A percentile compares a stretch with the other conserved stretches of the same genome.
Conservation (phyloP, 1,140 invertebrate genomes). For the Micrasema minimum region DNA sequence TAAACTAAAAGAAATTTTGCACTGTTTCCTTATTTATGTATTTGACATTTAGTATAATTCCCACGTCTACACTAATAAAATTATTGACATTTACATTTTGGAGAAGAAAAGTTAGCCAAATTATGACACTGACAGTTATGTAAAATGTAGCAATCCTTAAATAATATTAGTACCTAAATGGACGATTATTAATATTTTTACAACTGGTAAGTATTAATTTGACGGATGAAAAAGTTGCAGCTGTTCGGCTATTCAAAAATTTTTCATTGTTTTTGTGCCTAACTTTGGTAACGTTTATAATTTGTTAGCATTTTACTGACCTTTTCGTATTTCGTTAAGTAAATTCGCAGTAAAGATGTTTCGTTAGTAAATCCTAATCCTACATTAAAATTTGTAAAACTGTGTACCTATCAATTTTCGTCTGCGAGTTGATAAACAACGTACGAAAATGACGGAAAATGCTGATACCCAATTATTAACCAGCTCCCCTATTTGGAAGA, state of each 20-base stretch:
- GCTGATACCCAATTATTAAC: conserved; percentile 32
- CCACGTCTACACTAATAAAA: background rate
- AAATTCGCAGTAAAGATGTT: too few relatives aligned
- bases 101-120: too few relatives aligned
- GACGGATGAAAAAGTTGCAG: conserved; percentile 55
- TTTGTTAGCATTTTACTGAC: conserved; percentile 7
- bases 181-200: background rate
- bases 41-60: too few relatives aligned
- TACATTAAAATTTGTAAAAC: background rate
- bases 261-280: too few relatives aligned
- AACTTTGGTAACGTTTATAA: conserved; percentile 2
- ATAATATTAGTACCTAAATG: background rate
- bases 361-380: background rate
- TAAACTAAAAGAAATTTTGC: background rate
- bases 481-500: conserved; percentile 63
- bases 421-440: conserved; percentile 23
- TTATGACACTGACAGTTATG: conserved; percentile 2
- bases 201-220: conserved; percentile 1
- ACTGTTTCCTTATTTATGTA: too few relatives aligned
- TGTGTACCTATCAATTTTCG: conserved; percentile 1
- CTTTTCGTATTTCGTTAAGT: background rate
- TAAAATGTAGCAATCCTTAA: conserved; percentile 19
- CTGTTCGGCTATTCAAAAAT: conserved; percentile 7
- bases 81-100: background rate
- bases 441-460: conserved; percentile 28